Evolutionary conservation across 2,888 invertebrate genomes (phyloP).

Genomic region (Hesperia comma): DNA sequence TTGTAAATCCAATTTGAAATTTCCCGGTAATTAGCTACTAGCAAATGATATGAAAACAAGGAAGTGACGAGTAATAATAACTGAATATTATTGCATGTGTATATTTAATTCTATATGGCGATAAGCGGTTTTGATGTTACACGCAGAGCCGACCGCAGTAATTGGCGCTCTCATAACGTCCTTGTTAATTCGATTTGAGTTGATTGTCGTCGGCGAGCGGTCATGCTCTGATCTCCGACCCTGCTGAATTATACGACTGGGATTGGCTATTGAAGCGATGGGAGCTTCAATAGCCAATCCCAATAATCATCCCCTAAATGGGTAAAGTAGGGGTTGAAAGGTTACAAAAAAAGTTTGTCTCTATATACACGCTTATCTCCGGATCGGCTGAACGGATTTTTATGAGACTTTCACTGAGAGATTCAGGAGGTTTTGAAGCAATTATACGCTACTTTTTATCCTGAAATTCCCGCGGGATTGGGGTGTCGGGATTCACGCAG

Average conservation of each 20-base stretch:
- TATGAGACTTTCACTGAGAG: no score
- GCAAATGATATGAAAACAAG: neutral
- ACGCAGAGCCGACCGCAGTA: constrained; percentile 20
- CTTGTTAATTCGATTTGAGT: constrained; percentile 27
- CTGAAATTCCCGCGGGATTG: no score
- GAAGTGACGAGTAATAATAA: neutral
- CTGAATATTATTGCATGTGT: neutral
- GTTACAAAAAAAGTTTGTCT: no score
- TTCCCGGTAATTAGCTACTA: neutral
- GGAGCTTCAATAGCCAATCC: no score
- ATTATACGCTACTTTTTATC: no score
- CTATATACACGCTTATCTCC: no score
- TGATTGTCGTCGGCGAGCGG: constrained; percentile 20
- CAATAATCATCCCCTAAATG: no score
- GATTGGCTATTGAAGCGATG: constrained; percentile 15
- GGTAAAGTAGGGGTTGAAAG: no score
- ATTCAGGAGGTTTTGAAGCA: no score
- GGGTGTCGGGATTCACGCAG: no score
- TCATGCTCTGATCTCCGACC: constrained; percentile 14
- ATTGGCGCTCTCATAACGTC: constrained; percentile 29
- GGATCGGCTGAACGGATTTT: no score
- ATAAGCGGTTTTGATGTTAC: constrained; percentile 10
- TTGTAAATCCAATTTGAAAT: neutral
- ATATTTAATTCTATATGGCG: neutral
- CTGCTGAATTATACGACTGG: constrained; percentile 14